Conservation (phyloP, 2,888 invertebrate species). For the Acanthoscelides obtectus region DNA sequence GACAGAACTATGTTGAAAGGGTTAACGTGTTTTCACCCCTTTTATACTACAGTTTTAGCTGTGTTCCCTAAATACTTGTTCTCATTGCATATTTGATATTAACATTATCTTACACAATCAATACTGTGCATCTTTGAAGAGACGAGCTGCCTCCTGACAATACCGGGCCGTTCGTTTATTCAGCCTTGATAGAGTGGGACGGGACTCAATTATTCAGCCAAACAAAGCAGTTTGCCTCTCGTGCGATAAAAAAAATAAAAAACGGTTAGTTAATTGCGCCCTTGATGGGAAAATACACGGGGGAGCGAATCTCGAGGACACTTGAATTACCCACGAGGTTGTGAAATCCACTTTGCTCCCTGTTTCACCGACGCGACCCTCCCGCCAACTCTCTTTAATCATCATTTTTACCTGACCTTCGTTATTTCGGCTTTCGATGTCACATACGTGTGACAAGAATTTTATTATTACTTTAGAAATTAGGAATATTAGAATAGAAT, state of each 20-base stretch:
- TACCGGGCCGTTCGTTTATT: neutral
- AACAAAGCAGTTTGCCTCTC: neutral
- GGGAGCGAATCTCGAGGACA: neutral
- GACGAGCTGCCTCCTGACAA: neutral
- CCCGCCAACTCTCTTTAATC: neutral
- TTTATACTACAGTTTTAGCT: no score
- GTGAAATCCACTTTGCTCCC: neutral
- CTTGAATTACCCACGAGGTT: neutral
- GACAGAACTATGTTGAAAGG: no score
- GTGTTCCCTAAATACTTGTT: no score
- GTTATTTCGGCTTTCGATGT: neutral
- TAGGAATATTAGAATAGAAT: no score
- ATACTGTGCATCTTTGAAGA: neutral
- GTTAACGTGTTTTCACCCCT: no score
- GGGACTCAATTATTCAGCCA: neutral
- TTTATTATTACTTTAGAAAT: no score
- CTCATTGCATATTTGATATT: no score
- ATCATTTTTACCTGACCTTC: neutral
- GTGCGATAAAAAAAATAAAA: neutral
- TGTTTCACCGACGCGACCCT: neutral
- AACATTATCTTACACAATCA: no score
- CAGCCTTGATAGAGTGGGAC: neutral
- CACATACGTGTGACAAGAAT: neutral
- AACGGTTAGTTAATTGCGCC: neutral
- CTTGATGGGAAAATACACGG: neutral